phyloP scores from a whole-genome alignment of 30 jellyfish, hydroid and myxozoan species.

The Sanderia malayensis region DNA sequence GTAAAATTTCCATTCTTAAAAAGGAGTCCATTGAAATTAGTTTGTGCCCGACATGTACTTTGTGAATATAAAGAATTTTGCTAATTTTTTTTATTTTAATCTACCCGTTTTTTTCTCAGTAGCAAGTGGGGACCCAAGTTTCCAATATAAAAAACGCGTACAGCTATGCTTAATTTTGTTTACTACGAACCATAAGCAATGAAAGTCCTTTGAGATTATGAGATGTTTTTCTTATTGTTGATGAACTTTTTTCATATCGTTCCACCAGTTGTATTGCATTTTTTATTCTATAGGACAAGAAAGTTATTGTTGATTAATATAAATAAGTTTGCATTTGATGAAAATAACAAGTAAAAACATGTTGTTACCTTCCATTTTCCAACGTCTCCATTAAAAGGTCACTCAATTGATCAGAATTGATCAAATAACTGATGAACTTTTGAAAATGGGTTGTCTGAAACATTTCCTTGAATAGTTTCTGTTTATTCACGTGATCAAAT shows the following conservation, averaged over 20 bases:
- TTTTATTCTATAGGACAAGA: slow-evolving; percentile 38
- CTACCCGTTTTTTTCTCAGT: too few relatives aligned
- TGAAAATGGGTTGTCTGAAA: slow-evolving; percentile 49
- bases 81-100: too few relatives aligned
- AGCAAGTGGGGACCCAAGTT: too few relatives aligned
- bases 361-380: slow-evolving; percentile 58
- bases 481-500: slow-evolving; percentile 60
- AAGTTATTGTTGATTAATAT: too few relatives aligned
- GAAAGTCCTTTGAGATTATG: slow-evolving; percentile 41
- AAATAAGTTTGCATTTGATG: background rate
- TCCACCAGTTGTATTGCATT: slow-evolving; percentile 71
- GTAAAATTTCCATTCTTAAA: too few relatives aligned
- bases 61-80: too few relatives aligned
- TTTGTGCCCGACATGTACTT: too few relatives aligned
- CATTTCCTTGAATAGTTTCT: slow-evolving; percentile 53
- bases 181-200: slow-evolving; percentile 45
- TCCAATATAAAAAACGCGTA: too few relatives aligned
- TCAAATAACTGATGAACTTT: slow-evolving; percentile 60
- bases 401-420: slow-evolving; percentile 52
- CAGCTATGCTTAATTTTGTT: too few relatives aligned
- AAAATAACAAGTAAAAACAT: background rate
- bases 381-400: slow-evolving; percentile 66
- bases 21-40: too few relatives aligned
- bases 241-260: slow-evolving; percentile 21
- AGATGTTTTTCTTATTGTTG: slow-evolving; percentile 12